Evolutionary conservation across 2,113 vertebrate genomes (phyloP).

Genomic region (Jaculus jaculus): DNA sequence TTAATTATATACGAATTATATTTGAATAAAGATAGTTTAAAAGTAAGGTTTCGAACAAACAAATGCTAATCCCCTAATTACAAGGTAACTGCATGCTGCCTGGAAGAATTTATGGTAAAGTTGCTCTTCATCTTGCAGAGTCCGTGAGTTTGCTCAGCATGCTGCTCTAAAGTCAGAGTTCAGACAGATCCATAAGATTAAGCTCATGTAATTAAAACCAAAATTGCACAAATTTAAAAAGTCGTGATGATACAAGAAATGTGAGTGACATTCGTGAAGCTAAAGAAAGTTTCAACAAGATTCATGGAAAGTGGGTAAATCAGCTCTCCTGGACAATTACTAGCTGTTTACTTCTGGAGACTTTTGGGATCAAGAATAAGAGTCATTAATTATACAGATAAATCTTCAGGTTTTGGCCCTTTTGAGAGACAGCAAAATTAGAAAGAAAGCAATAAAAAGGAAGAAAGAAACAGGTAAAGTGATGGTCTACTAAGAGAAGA

Average conservation of each 20-base stretch:
- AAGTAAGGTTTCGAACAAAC: neutral
- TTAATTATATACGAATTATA: neutral
- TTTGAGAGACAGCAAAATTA: neutral
- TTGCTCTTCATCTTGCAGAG: neutral
- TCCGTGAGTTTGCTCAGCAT: neutral
- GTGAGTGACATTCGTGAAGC: neutral
- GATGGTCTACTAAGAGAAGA: neutral
- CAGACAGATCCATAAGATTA: neutral
- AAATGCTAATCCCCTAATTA: slow-evolving; percentile 10
- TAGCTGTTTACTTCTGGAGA: neutral
- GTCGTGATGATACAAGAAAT: neutral
- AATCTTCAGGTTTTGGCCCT: neutral
- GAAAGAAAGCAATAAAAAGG: neutral
- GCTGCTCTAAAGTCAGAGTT: neutral
- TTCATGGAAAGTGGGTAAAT: neutral
- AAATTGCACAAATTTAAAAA: slow-evolving; percentile 39
- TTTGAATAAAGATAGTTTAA: neutral
- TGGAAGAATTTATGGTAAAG: slow-evolving; percentile 8
- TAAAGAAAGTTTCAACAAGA: slow-evolving; percentile 17
- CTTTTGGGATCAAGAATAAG: neutral
- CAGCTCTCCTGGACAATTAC: neutral
- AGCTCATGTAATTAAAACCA: slow-evolving; percentile 13
- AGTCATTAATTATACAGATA: neutral
- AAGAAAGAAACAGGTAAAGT: neutral
- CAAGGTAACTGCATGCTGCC: neutral